Base-by-base conservation (phyloP, 2,888 invertebrate species). In the Andrena haemorrhoa region DNA sequence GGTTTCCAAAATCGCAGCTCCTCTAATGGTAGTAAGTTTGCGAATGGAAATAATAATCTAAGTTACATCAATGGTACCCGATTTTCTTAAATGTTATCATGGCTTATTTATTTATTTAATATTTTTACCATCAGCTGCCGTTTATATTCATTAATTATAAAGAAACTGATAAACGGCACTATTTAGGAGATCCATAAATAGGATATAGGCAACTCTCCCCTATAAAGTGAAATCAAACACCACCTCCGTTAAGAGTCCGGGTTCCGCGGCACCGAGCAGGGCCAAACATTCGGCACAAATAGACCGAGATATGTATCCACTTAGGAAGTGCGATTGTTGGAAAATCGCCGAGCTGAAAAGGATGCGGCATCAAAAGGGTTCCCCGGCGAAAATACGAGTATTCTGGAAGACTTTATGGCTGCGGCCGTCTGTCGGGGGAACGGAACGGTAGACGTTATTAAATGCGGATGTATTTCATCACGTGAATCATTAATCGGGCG, bases 401-500 rank as follows among this genome's bases (percentile, higher is more conserved):
- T 10, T 56, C 23, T 65, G 41, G 60, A 63, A 64, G 69, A 33
- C 61, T 64, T 75, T 41, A 53, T 35, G n/a, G 41, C 51, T 64
- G 61, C 53, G 71, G 51, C 66, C 29, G 61, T 31, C 53, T 26
- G 41, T 10, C 41, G 33, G 29, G 20, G 26, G 56, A 20, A 41
- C 3, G 23, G 56, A 56, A n/a, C 23, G 47, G 47, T n/a, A 68
- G 60, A 60, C 72, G 64, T 79, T 80, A 73, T 79, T 82, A 79
- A 75, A 82, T 72, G 31, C 71, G 61, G 58, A 49, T 65, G 75
- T 49, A 63, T 69, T 70, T n/a, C 26, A n/a, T 65, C 56, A 31
- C 31, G 72, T 33, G 72, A 29, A 72, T 68, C 75, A 79, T 84
- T 82, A 82, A 82, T 82, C 56, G 75, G 51, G 60, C 60, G 31